Evolutionary conservation across 2,797 vertebrate species (phyloP).

Genomic region (Botia kubotai): DNA sequence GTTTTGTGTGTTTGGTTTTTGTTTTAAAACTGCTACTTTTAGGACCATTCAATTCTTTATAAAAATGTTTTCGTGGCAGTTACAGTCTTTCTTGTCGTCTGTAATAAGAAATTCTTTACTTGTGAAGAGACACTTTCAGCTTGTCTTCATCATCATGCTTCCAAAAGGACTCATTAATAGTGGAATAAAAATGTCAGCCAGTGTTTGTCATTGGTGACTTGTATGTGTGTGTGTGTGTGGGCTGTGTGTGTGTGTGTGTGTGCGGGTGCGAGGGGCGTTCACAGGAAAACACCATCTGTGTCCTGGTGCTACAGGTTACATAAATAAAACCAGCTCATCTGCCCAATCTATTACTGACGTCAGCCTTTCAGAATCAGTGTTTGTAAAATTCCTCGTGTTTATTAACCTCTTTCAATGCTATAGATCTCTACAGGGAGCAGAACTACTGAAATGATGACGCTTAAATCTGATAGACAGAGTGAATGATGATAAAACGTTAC

Average conservation of each 20-base stretch:
- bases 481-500: no score
- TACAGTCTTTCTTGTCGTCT: no score
- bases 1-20: no score
- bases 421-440: no score
- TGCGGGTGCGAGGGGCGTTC: conserved; percentile 58
- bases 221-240: conserved; percentile 34
- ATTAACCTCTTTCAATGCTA: no score
- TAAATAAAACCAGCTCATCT: conserved; percentile 51
- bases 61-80: background rate
- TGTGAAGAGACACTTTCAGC: background rate
- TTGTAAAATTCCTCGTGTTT: no score
- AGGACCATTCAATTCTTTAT: background rate
- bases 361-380: conserved; percentile 14
- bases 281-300: conserved; percentile 68
- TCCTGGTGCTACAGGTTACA: conserved; percentile 60
- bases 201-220: conserved; percentile 17
- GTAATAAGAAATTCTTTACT: no score
- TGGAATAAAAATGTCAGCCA: conserved; percentile 1
- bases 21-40: no score
- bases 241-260: conserved; percentile 24
- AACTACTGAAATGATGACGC: no score
- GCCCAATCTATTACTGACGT: conserved; percentile 36
- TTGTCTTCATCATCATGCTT: conserved; percentile 8
- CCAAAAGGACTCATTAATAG: background rate
- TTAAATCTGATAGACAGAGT: no score